phyloP scores from a whole-genome alignment of 2,113 vertebrate genomes.

The Sorex araneus region DNA sequence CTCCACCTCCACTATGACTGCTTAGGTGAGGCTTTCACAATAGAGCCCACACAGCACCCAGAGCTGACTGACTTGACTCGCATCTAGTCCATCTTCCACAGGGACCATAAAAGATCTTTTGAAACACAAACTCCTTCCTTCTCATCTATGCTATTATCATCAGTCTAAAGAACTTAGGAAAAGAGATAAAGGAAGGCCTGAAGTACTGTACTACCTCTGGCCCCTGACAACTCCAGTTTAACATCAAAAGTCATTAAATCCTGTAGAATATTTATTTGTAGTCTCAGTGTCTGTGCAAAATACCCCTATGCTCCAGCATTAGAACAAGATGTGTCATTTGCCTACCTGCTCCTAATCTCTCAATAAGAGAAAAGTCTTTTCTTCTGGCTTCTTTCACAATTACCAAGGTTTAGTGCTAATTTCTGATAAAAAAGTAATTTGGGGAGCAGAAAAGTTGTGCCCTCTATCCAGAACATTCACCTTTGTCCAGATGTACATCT shows the following conservation, averaged over 20 bases:
- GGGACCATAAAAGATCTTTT: not conserved
- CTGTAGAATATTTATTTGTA: slow-evolving; percentile 12
- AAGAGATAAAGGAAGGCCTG: too few relatives aligned
- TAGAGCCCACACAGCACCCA: not conserved
- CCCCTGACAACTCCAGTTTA: slow-evolving; percentile 34
- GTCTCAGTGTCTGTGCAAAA: slow-evolving; percentile 1
- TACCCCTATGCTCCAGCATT: not conserved
- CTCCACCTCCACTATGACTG: not conserved
- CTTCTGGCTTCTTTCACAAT: not conserved
- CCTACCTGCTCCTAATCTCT: not conserved
- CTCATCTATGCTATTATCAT: not conserved
- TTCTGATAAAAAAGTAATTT: not conserved
- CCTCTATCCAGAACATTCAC: not conserved
- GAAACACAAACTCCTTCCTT: slow-evolving; percentile 37
- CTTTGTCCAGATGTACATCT: slow-evolving; percentile 32
- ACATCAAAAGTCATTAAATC: not conserved
- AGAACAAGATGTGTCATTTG: not conserved
- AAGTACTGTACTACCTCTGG: too few relatives aligned
- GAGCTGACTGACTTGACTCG: not conserved
- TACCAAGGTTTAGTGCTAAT: not conserved
- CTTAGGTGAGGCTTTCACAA: not conserved
- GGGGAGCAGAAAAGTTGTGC: not conserved
- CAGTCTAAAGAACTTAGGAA: not conserved
- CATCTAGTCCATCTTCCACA: not conserved
- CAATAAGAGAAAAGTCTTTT: not conserved